phyloP scores from a whole-genome alignment of 2,797 vertebrate genomes.

The Perodicticus potto region DNA sequence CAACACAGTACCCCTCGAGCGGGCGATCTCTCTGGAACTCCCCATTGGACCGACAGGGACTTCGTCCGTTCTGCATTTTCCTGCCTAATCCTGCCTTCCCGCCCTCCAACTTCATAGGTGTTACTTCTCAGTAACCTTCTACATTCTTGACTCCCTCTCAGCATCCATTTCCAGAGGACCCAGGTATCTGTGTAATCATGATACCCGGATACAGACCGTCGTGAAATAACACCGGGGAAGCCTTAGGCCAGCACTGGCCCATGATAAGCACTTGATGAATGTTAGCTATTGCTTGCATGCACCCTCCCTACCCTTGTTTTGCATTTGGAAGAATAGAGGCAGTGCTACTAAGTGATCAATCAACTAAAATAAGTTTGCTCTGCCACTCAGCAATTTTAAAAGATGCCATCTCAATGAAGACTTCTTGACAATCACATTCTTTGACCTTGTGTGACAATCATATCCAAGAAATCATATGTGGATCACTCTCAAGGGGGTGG shows the following conservation, averaged over 20 bases:
- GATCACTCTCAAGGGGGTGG: neutral
- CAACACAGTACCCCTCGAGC: accelerated
- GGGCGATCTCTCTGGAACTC: neutral
- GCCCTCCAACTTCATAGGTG: neutral
- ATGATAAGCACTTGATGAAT: neutral
- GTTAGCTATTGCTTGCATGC: neutral
- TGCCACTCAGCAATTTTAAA: neutral
- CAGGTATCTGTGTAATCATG: neutral
- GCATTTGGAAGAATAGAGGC: neutral
- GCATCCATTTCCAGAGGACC: neutral
- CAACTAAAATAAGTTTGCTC: neutral
- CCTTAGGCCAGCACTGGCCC: neutral
- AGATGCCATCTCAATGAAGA: neutral
- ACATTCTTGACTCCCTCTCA: neutral
- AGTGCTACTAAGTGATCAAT: neutral
- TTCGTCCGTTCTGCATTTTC: neutral
- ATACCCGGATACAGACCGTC: no score
- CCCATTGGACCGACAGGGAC: neutral
- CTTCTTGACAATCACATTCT: neutral
- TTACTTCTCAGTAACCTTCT: neutral
- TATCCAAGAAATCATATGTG: neutral
- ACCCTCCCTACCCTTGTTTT: neutral
- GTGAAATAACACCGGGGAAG: neutral
- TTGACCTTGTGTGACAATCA: neutral
- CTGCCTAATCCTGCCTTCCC: neutral